Base-by-base conservation (phyloP, 2,797 vertebrate genomes). In the Poecilia velifera region DNA sequence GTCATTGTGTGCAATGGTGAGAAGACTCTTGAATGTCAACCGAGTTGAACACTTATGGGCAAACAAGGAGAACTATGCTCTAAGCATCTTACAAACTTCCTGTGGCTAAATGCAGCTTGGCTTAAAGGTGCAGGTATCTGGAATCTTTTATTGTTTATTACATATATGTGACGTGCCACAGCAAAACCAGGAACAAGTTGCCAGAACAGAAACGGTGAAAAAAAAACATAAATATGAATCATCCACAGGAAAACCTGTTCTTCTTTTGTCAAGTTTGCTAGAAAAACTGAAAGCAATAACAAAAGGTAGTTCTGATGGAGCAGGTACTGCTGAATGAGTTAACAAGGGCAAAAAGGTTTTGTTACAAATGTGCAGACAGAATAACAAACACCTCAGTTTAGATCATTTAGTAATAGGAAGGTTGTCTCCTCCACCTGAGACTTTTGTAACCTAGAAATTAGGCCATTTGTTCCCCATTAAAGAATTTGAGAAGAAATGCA, bases 1-100 rank as follows among this genome's bases (percentile, higher is more conserved):
- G 84, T 74, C 73, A 81, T 86, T 90, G 88, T 91, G 84, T 18
- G 39, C 64, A 39, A 51, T 73, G 81, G 79, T 86, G 80, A 49
- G 76, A 88, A 73, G 20, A n/a, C 74, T 84, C 75, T 86, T 73
- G 86, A 83, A 92, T 91, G 84, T 91, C 88, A 76, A 82, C 77
- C 53, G 79, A 89, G 73, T 87, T 82, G 81, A 89, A 76, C 76
- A 76, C 72, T 83, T 43, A 70, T 31, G 76, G 70, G 82, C 73
- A 76, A 47, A 79, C 45, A 84, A 83, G 76, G 0, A 13, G 39
- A 76, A 74, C 76, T 77, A 76, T 6, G 82, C 83, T 68, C 70
- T 39, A 51, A 73, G 41, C 46, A 73, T 62, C 82, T 78, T 46
- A 28, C 43, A 85, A 31, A 70, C 64, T 22, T 31, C n/a, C 51